Conservation (phyloP, 2,888 invertebrate genomes). For the Falcaria lacertinaria region DNA sequence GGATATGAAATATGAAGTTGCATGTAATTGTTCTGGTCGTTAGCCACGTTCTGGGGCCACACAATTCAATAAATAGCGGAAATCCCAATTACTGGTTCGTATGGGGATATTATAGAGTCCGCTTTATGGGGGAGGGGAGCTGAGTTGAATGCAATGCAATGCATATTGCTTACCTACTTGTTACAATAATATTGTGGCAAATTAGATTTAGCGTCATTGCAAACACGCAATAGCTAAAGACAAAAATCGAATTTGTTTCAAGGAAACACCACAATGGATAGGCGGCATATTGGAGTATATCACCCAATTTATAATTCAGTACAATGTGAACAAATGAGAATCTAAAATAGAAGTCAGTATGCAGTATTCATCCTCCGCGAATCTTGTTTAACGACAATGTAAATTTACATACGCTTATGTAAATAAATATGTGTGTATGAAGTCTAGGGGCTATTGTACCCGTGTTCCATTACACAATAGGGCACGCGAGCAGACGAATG, state of each 20-base stretch:
- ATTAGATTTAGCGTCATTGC: too few relatives aligned
- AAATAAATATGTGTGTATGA: constrained; percentile 8
- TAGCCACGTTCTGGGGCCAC: neutral
- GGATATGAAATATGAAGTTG: constrained; percentile 6
- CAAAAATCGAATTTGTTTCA: neutral
- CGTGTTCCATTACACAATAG: constrained; percentile 38
- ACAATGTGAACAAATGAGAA: neutral
- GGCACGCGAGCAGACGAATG: constrained; percentile 33
- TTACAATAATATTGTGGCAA: too few relatives aligned
- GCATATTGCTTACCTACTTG: too few relatives aligned
- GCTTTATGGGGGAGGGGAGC: constrained; percentile 10
- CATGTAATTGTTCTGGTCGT: constrained; percentile 6
- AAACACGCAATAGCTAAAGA: too few relatives aligned
- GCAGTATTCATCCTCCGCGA: neutral
- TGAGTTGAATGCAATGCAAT: constrained; percentile 13
- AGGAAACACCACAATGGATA: neutral
- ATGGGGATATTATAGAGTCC: constrained; percentile 26
- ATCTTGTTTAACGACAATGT: neutral
- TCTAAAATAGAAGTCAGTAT: neutral
- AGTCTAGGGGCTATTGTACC: constrained; percentile 25
- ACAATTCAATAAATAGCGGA: constrained; percentile 34
- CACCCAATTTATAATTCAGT: neutral
- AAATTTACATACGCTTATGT: neutral
- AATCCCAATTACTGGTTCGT: constrained; percentile 34
- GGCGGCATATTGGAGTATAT: neutral